A percentile compares a stretch with the other conserved stretches of the same genome.
Evolutionary conservation across 2,113 vertebrate species (phyloP).

Genomic region (Cyprinodon brontotheroides): DNA sequence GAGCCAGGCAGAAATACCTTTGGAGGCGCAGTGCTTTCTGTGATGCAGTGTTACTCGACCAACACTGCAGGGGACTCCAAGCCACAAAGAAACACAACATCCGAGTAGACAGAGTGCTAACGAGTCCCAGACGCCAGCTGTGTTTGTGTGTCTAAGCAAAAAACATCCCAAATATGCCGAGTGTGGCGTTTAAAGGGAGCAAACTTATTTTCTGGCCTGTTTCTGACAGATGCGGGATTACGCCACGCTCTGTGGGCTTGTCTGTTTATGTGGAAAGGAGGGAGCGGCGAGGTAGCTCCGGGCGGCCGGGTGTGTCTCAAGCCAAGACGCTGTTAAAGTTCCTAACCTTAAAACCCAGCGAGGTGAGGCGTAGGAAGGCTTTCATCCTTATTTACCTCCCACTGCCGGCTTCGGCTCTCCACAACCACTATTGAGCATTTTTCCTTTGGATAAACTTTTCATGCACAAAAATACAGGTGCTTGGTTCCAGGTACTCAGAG

Average conservation of each 20-base stretch:
- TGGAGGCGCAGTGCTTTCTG: conserved; percentile 5
- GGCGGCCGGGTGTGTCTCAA: conserved; percentile 28
- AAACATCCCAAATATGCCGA: conserved; percentile 34
- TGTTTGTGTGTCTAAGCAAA: conserved; percentile 35
- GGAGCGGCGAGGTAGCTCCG: not conserved
- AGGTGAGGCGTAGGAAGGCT: conserved; percentile 27
- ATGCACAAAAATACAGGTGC: too few species aligned
- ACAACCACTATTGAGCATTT: too few species aligned
- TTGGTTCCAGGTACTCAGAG: too few species aligned
- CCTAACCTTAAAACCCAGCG: not conserved
- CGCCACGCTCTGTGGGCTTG: conserved; percentile 3
- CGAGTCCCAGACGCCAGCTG: conserved; percentile 29
- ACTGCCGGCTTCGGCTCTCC: not conserved
- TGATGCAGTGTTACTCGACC: conserved; percentile 32
- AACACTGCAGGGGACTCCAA: conserved; percentile 6
- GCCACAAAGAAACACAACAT: conserved; percentile 24
- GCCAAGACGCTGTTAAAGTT: conserved; percentile 10
- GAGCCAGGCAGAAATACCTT: not conserved
- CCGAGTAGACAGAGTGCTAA: not conserved
- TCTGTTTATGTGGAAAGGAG: conserved; percentile 19
- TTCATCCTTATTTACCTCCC: conserved; percentile 16
- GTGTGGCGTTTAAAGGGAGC: not conserved
- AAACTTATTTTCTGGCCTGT: not conserved
- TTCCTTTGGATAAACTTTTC: too few species aligned
- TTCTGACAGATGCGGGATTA: not conserved